Percentiles rank a stretch among this genome's conserved stretches.
Conservation (phyloP, 2,113 vertebrate genomes). For the Ploceus nigricollis region DNA sequence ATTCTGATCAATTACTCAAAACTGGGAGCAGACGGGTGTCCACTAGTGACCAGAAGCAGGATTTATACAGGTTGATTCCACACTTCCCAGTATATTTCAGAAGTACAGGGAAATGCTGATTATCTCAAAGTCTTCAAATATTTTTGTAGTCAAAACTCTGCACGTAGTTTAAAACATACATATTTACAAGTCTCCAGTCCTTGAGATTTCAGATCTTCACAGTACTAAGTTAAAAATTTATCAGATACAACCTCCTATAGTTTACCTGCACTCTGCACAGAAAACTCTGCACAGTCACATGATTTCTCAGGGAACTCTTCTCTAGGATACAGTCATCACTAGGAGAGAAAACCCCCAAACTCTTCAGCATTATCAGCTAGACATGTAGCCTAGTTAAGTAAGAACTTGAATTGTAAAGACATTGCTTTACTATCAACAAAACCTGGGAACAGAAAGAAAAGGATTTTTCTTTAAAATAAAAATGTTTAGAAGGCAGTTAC, state of each 20-base stretch:
- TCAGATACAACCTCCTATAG: background rate
- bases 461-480: background rate
- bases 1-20: background rate
- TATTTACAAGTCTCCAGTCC: background rate
- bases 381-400: background rate
- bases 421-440: background rate
- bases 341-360: background rate
- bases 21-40: background rate
- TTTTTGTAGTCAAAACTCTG: background rate
- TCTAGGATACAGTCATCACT: rapidly evolving
- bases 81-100: background rate
- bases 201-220: background rate
- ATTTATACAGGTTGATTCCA: background rate
- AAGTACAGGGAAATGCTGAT: background rate
- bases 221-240: background rate
- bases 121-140: background rate
- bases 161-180: background rate
- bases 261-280: background rate
- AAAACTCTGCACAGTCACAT: background rate
- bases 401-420: background rate
- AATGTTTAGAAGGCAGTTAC: background rate
- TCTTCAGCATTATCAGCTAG: background rate
- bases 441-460: background rate
- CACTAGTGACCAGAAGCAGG: background rate
- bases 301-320: background rate